Base-by-base conservation (phyloP, 2,113 vertebrate species). In the Todiramphus saurophagus region DNA sequence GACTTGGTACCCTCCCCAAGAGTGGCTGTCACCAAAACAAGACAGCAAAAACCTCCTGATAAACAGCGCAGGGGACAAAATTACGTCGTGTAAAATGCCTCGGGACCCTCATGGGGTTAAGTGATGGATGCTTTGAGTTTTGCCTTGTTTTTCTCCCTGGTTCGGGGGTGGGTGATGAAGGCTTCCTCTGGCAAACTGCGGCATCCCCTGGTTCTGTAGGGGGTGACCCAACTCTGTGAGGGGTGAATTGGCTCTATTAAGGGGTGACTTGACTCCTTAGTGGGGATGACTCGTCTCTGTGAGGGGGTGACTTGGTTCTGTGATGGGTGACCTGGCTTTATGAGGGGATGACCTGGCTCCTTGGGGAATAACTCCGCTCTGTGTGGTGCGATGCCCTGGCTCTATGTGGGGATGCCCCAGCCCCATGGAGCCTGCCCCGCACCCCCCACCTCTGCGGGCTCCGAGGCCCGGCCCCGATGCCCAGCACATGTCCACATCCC, bases 251-350 rank as follows among this genome's bases (percentile, higher is more conserved):
- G 8, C 16, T 72, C 72, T 2, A 1, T 1, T 12, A 4, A 24
- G 10, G 51, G 51, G 14, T 53, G 14, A 28, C 25, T 28, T 14
- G 18, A 16, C 25, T 53, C 27, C 27, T 15, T 53, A 28, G 51
- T 6, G 51, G 27, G 11, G 16, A 1, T 9, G 9, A 20, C 11
- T 15, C 4, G 1, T 3, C 10, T 75, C 39, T 2, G 0, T 7
- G 14, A 7, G 3, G 20, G 37, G 10, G 15, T 43, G 25, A 4
- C 35, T 23, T 7, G 4, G 3, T 14, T 62, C n/a, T 8, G 11
- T 17, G 6, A 20, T 24, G 33, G n/a, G 35, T 33, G 44, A 39
- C 15, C 23, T 5, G 5, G 10, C 50, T 35, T 19, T 7, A 7
- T 13, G 24, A 9, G 17, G 31, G 10, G 39, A 8, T 23, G 27